Base-by-base conservation (phyloP, 2,113 vertebrate genomes). In the Leuciscus idus region DNA sequence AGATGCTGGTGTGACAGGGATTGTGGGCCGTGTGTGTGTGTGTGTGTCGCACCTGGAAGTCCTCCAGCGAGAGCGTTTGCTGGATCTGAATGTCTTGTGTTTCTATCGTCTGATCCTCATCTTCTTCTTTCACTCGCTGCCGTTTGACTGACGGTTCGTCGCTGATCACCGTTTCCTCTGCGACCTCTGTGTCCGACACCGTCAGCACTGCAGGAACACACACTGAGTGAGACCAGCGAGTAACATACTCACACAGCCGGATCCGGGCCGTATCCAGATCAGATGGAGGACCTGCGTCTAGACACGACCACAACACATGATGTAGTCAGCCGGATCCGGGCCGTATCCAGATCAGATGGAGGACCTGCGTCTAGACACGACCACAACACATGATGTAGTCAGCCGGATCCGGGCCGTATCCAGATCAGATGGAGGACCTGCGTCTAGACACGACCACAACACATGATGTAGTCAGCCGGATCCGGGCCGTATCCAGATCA, bases 101-200 rank as follows among this genome's bases (percentile, higher is more conserved):
- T n/a, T 74, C 39, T 33, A 55, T 79, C 50, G 19, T 62, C 9
- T 59, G 46, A 33, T 95, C 91, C 68, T 95, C 94, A 87, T 95
- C 96, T 92, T 97, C 96, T 91, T 96, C 94, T 84, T 97, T 96
- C 90, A 96, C 95, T 91, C 95, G 95, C 70, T 95, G 95, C 87
- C 96, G 95, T 90, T 97, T 97, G 61, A 95, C 39, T 43, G 93
- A 93, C 0, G 96, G 96, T 66, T 97, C 96, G 89, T 97, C 96
- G 0, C 96, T 97, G 90, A 97, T 96, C 75, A 97, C 96, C 5
- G 96, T 97, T 92, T 97, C 96, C 93, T 97, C 96, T 82, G 96
- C 96, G 89, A 97, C 96, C 85, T 97, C 96, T 48, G 96, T 97
- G 86, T 96, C 96, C 89, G 96, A 96, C 88, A 97, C 96, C 90